Evolutionary conservation across 1,140 invertebrate species (phyloP), one percentile per base, ranked within the genome.

Genomic region (Drusus annulatus): DNA sequence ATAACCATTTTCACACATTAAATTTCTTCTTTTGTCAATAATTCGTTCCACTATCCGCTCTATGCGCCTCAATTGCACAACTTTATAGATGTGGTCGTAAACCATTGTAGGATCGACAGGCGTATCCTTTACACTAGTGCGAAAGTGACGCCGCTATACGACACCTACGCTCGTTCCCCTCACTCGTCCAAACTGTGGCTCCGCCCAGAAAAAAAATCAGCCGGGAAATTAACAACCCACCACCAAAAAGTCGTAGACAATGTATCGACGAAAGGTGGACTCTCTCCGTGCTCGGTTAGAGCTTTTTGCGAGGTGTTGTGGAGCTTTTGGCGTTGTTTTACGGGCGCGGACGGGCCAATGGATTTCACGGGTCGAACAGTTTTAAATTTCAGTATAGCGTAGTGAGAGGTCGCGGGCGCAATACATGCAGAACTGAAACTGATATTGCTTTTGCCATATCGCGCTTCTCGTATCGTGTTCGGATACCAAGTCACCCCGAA

Each of bases 121-220:
- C 62, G 62, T 65, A 65, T 65, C 62, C 62, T 65, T 65, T 65
- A 65, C 62, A 65, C 62, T 5, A 65, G 62, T 65, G 62, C 16
- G 62, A 65, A 6, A 65, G 62, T 65, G 62, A 65, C 62, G 16
- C 62, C 13, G 62, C 62, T n/a, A 65, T 65, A 65, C 62, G 62
- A 65, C 21, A 28, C 62, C 21, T 28, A n/a, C 28, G 28, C 28
- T 65, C 28, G 62, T 31, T 65, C 62, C 62, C 23, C n/a, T 65
- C 62, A 25, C 62, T 31, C 62, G 19, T 65, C 28, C 25, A 65
- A 25, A 65, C 16, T 0, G 3, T 65, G 21, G 62, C 23, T 25
- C 23, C 28, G 10, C 23, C 21, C 62, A 6, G 21, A 28, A 10
- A 21, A 65, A 28, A n/a, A 21, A 8, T 6, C n/a, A 28, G 28